Conservation (phyloP, 2,888 invertebrate genomes). For the Dione vanillae region DNA sequence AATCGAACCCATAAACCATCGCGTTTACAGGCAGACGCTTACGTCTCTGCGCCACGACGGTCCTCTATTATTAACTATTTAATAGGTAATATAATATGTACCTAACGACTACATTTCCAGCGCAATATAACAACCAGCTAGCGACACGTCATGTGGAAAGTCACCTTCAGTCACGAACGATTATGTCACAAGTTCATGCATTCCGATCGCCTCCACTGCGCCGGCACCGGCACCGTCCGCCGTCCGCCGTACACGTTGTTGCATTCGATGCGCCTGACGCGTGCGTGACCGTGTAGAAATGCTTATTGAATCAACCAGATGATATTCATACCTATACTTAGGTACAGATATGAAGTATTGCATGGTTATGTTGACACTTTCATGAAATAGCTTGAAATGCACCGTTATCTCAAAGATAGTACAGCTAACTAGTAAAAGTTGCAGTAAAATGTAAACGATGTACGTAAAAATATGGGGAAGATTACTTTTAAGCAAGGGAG, state of each 20-base stretch:
- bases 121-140: conserved; percentile 17
- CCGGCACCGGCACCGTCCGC: background rate
- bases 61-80: too few species aligned
- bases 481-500: too few species aligned
- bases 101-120: conserved; percentile 6
- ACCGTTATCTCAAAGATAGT: too few species aligned
- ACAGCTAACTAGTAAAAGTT: background rate
- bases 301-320: conserved; percentile 32
- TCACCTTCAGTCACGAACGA: conserved; percentile 43
- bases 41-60: too few species aligned
- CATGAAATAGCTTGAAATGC: too few species aligned
- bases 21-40: too few species aligned
- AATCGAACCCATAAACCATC: too few species aligned
- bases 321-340: conserved; percentile 20
- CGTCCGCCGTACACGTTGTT: conserved; percentile 29
- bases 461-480: too few species aligned
- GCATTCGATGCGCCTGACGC: conserved; percentile 39
- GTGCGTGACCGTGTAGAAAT: conserved; percentile 36
- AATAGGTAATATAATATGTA: background rate
- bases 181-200: conserved; percentile 44
- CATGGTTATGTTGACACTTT: too few species aligned
- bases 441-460: too few species aligned
- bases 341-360: too few species aligned
- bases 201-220: conserved; percentile 30
- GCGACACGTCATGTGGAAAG: conserved; percentile 40